Base-by-base conservation (phyloP, 2,113 vertebrate species). In the Seriola dumerili region DNA sequence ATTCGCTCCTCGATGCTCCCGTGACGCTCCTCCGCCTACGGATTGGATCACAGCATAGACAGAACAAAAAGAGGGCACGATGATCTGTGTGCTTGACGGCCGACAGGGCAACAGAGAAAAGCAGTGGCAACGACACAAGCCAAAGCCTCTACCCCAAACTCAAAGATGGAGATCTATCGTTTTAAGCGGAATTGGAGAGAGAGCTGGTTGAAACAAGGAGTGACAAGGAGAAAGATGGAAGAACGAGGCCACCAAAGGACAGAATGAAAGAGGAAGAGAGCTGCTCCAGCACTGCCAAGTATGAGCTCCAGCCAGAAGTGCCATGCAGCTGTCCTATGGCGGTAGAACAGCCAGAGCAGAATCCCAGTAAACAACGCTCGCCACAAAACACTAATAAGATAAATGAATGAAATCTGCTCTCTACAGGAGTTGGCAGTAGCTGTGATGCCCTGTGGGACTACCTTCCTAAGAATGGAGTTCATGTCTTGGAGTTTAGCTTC, bases 401-500 rank as follows among this genome's bases (percentile, higher is more conserved):
- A 74, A 81, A 87, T 84, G 68, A 82, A 89, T 85, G 87, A 72
- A 72, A 80, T 85, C 83, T 79, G 80, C 63, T 84, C 72, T 83
- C 85, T 89, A 89, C 82, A 84, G 78, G 68, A 83, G 76, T 19
- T 70, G 81, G 88, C 95, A 96, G 95, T 95, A 96, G 96, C 86
- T 88, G 96, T 95, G 96, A 96, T 93, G 95, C 95, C 96, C 96
- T 96, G 95, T 94, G 96, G 94, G 96, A 96, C 97, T 97, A 99
- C 97, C 97, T 98, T 99, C 97, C 97, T 99, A 97, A 96, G 96
- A 96, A 97, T 97, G 97, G 96, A 96, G 96, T 95, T 98, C 97
- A 97, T 97, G 96, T 99, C 97, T 96, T 97, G 96, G 94, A 97
- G 97, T 95, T 98, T 98, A 98, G 97, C 96, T 97, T 98, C 97